A percentile compares a stretch with the other conserved stretches of the same genome.
Conservation (phyloP, 1,140 invertebrate genomes). For the Drosophila repleta region DNA sequence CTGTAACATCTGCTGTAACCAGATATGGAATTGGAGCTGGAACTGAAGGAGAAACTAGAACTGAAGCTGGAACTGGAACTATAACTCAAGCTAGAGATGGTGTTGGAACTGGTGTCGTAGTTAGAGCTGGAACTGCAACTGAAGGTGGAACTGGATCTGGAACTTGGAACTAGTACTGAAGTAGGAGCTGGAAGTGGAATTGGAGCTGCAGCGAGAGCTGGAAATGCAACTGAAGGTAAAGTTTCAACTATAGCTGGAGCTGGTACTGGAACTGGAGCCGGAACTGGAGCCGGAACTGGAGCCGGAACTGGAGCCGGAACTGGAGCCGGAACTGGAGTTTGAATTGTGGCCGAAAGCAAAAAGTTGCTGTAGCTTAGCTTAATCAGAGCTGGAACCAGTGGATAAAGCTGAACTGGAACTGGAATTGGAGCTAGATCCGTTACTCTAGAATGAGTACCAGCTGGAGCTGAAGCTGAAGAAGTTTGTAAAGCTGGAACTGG, state of each 20-base stretch:
- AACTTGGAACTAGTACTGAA: neutral
- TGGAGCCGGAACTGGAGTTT: neutral
- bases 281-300: too few relatives aligned
- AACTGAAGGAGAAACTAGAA: neutral
- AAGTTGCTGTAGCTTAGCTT: too few relatives aligned
- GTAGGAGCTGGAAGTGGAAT: neutral
- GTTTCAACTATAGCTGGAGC: too few relatives aligned
- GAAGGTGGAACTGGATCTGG: neutral
- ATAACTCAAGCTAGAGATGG: neutral
- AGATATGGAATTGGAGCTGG: too few relatives aligned
- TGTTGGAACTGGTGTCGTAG: neutral
- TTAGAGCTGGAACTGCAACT: neutral
- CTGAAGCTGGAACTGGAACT: neutral
- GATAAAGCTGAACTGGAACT: too few relatives aligned
- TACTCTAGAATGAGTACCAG: too few relatives aligned
- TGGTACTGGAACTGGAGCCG: too few relatives aligned
- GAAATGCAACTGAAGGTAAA: neutral
- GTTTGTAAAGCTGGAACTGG: too few relatives aligned
- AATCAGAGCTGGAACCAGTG: too few relatives aligned
- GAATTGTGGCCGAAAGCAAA: neutral
- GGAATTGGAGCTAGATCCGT: too few relatives aligned
- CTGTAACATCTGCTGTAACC: neutral
- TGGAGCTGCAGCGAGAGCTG: neutral
- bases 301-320: too few relatives aligned
- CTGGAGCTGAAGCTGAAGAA: too few relatives aligned